Evolutionary conservation across 2,888 invertebrate genomes (phyloP), one percentile per base, ranked within the genome.

Genomic region (Drosophila ochracea): DNA sequence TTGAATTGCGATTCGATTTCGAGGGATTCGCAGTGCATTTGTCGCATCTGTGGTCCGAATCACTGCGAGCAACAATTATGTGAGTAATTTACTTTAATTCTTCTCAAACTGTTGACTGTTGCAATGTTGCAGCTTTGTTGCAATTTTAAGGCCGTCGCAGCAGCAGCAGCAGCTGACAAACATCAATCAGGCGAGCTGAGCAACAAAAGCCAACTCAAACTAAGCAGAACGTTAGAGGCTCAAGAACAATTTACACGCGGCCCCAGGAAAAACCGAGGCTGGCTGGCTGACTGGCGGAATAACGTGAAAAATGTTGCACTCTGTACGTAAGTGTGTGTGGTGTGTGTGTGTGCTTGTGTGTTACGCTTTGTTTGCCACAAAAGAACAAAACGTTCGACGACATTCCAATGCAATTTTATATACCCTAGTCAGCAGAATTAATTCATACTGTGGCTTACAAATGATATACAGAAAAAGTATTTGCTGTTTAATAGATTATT

Each of bases 1-100:
- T 85, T 90, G 90, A 88, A 88, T 88, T 84, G 73, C 54, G 60
- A 64, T 58, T 63, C 52, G 66, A 50, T 43, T 47, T 41, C 65
- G 25, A 21, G 28, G 21, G 49, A 25, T 33, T 33, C 4, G 19
- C 25, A 6, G 19, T 37, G 71, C 67, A 72, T 66, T 78, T 79
- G 82, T 69, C 69, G 76, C 85, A 84, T 82, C 85, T 79, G 81
- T 65, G 70, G 37, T 52, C 35, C 59, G 67, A 66, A 52, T 43
- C 28, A 28, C 19, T 16, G 16, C 47, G 16, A 31, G 55, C 52
- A 55, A 73, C 70, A 89, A 88, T 84, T 85, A 85, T 85, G 76
- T 87, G 74, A 76, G 73, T 89, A 89, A 84, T 88, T 84, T 85
- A 85, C 83, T 85, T 90, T 68, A 78, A 83, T 85, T 85, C 81